Percentiles rank a stretch among this genome's conserved stretches.
These are phyloP conservation scores for Colletes latitarsis DNA, from an alignment of 1,140 invertebrate genomes.

Conservation along the genomic window DNA sequence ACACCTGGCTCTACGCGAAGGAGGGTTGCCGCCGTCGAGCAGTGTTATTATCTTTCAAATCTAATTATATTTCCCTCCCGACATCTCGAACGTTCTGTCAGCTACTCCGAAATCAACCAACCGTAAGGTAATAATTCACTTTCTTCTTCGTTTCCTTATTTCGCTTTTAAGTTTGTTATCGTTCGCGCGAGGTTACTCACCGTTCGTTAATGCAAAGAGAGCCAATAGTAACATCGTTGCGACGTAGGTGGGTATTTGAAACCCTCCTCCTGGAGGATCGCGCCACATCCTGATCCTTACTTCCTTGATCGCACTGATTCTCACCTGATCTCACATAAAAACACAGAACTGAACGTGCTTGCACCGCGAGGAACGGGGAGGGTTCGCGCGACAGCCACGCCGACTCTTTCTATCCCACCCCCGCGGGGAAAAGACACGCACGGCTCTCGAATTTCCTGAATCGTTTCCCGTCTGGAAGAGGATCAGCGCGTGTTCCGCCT, in stretches of 20 bases:
- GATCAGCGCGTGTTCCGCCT: background rate
- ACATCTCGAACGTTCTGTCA: too few species aligned
- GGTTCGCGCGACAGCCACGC: slow-evolving; percentile 30
- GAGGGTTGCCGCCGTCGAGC: too few species aligned
- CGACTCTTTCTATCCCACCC: background rate
- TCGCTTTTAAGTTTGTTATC: too few species aligned
- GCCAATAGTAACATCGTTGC: slow-evolving; percentile 54
- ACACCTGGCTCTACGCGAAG: too few species aligned
- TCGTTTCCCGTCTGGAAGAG: background rate
- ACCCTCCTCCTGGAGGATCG: slow-evolving; percentile 63
- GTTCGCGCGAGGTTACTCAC: slow-evolving; percentile 40
- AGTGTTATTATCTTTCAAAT: too few species aligned
- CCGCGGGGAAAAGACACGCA: background rate
- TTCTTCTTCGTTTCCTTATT: too few species aligned
- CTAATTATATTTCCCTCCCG: too few species aligned
- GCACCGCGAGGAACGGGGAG: background rate
- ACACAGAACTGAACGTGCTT: slow-evolving; percentile 42
- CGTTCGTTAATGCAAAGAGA: slow-evolving; percentile 56
- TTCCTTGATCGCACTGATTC: slow-evolving; percentile 61
- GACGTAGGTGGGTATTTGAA: slow-evolving; percentile 41
- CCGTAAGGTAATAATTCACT: too few species aligned
- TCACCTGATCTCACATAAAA: slow-evolving; percentile 62
- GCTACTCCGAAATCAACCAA: too few species aligned
- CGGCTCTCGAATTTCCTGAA: background rate
- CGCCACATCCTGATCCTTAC: slow-evolving; percentile 61